Evolutionary conservation across 2,888 invertebrate genomes (phyloP).

Genomic region (Amphipoea oculea): DNA sequence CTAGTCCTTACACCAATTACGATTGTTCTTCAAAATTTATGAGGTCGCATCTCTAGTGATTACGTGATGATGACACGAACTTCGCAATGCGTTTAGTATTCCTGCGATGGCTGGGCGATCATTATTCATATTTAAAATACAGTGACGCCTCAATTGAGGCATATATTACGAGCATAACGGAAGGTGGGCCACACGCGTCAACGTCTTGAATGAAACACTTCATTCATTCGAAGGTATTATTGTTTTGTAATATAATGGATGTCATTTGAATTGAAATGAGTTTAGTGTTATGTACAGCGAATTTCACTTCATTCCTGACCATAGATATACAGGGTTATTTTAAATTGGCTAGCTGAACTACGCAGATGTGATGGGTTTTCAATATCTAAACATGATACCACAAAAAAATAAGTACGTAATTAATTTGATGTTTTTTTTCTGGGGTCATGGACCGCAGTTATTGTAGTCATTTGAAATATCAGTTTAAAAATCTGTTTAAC

Average conservation of each 20-base stretch:
- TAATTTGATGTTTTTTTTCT: no score
- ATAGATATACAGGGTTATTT: neutral
- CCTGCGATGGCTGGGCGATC: slow-evolving; percentile 41
- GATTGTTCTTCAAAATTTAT: slow-evolving; percentile 76
- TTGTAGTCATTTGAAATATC: no score
- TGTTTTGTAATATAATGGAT: slow-evolving; percentile 21
- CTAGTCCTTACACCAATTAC: slow-evolving; percentile 65
- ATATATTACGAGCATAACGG: slow-evolving; percentile 58
- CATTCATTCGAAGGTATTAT: slow-evolving; percentile 19
- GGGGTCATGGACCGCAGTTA: no score
- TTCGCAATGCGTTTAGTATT: slow-evolving; percentile 51
- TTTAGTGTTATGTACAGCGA: neutral
- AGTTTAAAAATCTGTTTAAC: no score
- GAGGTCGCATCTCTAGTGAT: slow-evolving; percentile 69
- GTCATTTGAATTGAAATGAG: slow-evolving; percentile 14
- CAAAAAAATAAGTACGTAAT: no score
- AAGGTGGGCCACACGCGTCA: slow-evolving; percentile 61
- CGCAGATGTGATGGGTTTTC: no score
- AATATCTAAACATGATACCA: no score
- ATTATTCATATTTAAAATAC: slow-evolving; percentile 68
- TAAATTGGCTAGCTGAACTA: no score
- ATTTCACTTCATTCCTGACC: neutral
- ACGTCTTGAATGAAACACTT: slow-evolving; percentile 46
- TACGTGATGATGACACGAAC: slow-evolving; percentile 62
- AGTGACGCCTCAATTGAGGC: slow-evolving; percentile 49